These are phyloP conservation scores for Dendrolimus punctatus DNA, from an alignment of 1,140 invertebrate genomes.

Conservation along the genomic window DNA sequence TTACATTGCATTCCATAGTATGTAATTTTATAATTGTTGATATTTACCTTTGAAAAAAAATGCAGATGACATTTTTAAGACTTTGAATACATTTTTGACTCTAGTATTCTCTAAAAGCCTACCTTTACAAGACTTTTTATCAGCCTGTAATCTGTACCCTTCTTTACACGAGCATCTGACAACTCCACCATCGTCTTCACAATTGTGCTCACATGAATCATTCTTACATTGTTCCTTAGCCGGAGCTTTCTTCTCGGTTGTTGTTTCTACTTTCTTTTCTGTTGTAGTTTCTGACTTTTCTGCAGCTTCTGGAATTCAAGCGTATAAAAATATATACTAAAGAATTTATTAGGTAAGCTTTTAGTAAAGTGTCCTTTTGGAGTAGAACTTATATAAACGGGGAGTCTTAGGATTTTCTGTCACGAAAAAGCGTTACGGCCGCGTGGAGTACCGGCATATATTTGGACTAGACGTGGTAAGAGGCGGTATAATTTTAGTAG, in stretches of 20 bases:
- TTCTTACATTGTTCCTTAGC: constrained; percentile 64
- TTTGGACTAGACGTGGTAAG: too few relatives aligned
- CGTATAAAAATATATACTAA: background rate
- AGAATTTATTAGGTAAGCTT: background rate
- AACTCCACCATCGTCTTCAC: constrained; percentile 73
- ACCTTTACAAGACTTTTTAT: constrained; percentile 78
- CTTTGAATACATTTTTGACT: too few relatives aligned
- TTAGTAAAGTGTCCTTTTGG: too few relatives aligned
- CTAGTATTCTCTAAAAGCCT: constrained; percentile 1
- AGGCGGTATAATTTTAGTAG: too few relatives aligned
- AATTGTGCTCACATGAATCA: constrained; percentile 79
- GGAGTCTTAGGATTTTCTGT: too few relatives aligned
- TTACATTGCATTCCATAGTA: too few relatives aligned
- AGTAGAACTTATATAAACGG: too few relatives aligned
- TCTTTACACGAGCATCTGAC: constrained; percentile 75
- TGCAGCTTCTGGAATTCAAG: constrained; percentile 32
- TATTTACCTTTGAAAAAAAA: too few relatives aligned
- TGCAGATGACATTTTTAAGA: too few relatives aligned
- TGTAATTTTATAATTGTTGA: too few relatives aligned
- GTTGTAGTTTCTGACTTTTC: constrained; percentile 22
- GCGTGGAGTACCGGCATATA: too few relatives aligned
- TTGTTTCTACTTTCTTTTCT: constrained; percentile 18
- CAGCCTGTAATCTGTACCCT: constrained; percentile 78
- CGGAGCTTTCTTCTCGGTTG: constrained; percentile 26
- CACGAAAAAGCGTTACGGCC: too few relatives aligned